Evolutionary conservation across 2,797 vertebrate species (phyloP).

Genomic region (Hippoglossus hippoglossus): DNA sequence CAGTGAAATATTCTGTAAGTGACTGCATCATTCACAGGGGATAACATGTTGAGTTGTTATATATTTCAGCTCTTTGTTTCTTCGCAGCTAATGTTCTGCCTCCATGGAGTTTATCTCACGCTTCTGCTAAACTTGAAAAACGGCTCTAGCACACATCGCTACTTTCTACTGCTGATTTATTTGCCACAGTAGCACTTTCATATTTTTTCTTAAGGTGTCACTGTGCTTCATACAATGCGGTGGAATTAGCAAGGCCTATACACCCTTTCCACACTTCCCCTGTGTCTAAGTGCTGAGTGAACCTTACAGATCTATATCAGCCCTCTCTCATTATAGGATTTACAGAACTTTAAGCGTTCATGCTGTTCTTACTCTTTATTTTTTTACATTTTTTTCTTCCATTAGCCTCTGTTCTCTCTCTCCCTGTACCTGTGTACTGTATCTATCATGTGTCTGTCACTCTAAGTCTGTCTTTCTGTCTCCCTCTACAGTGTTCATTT

Average conservation of each 20-base stretch:
- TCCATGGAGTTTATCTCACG: constrained; percentile 34
- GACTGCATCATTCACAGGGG: not conserved
- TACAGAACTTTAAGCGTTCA: constrained; percentile 19
- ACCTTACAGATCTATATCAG: constrained; percentile 35
- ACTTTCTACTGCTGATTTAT: constrained; percentile 59
- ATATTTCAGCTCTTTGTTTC: constrained; percentile 13
- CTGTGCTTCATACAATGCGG: constrained; percentile 17
- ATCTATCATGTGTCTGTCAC: constrained; percentile 36
- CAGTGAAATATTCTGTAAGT: too few relatives aligned
- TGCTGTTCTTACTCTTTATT: not conserved
- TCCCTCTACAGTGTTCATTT: constrained; percentile 52
- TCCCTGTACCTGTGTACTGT: constrained; percentile 13
- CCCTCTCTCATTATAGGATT: constrained; percentile 29
- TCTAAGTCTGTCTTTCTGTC: constrained; percentile 40
- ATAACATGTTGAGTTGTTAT: constrained; percentile 29
- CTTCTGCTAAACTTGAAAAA: constrained; percentile 46
- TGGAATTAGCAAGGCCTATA: constrained; percentile 28
- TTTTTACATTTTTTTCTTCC: not conserved
- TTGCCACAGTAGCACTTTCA: constrained; percentile 34
- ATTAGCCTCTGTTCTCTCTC: not conserved
- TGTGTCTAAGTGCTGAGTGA: constrained; percentile 23
- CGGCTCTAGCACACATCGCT: constrained; percentile 29
- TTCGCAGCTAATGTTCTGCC: constrained; percentile 9
- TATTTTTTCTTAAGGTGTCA: constrained; percentile 31
- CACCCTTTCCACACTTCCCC: constrained; percentile 23